These are phyloP conservation scores for Tylochromis polylepis DNA, from an alignment of 2,113 vertebrate species.

Conservation along the genomic window DNA sequence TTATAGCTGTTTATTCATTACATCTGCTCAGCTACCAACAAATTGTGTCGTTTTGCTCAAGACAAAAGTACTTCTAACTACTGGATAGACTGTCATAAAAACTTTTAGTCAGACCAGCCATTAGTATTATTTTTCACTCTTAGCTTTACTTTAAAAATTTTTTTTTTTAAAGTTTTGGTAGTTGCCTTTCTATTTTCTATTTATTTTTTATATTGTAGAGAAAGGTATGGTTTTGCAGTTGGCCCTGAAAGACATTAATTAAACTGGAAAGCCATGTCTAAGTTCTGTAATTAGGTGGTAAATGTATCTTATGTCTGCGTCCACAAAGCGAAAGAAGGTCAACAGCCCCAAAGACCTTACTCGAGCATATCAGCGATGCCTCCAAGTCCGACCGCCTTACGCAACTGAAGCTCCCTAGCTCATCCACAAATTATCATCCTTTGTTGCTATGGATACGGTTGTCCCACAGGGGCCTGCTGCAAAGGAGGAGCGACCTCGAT, in stretches of 20 bases:
- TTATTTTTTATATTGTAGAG: not conserved
- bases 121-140: not conserved
- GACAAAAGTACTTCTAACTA: not conserved
- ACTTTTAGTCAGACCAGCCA: not conserved
- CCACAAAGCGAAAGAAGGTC: not conserved
- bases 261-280: not conserved
- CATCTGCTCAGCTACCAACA: not conserved
- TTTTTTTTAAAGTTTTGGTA: not conserved
- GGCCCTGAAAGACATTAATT: not conserved
- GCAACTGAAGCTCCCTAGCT: conserved; percentile 42
- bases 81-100: not conserved
- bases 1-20: not conserved
- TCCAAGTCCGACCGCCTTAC: conserved; percentile 48
- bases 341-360: conserved; percentile 18
- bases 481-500: conserved; percentile 48
- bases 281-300: not conserved
- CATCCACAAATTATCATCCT: conserved; percentile 60
- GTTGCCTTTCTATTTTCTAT: not conserved
- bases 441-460: conserved; percentile 63
- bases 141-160: not conserved
- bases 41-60: fast-evolving
- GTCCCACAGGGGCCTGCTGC: conserved; percentile 46
- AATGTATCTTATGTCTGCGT: not conserved
- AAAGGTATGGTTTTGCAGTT: fast-evolving
- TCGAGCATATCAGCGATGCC: conserved; percentile 41